These are phyloP conservation scores for Holothuria leucospilota DNA, from an alignment of 53 echinoderm and acorn worm genomes.

Conservation along the genomic window DNA sequence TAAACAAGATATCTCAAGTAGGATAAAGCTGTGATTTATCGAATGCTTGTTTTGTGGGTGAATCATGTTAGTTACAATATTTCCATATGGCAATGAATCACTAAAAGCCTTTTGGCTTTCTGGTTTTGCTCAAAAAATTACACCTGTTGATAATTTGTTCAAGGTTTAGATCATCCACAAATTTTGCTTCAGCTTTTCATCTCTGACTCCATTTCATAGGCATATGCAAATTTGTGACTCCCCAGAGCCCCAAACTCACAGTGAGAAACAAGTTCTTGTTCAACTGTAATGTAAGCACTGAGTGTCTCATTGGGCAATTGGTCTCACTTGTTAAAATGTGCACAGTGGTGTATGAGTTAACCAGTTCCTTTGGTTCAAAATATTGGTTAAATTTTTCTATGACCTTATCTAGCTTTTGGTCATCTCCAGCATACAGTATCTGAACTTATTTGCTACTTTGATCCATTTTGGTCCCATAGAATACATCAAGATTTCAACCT, in stretches of 20 bases:
- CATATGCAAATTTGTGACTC: constrained; percentile 28
- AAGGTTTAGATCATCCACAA: constrained; percentile 30
- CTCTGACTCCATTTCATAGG: constrained; percentile 29
- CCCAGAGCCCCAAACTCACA: constrained; percentile 38
- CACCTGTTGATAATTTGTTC: constrained; percentile 33
- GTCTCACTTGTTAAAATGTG: constrained; percentile 15
- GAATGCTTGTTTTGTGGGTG: no score
- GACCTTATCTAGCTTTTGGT: constrained; percentile 25
- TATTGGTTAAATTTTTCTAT: constrained; percentile 42
- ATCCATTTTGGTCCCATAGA: constrained; percentile 37
- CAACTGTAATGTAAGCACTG: constrained; percentile 1
- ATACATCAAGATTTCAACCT: constrained; percentile 19
- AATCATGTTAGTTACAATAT: no score
- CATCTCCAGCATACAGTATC: background rate
- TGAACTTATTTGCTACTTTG: constrained; percentile 9
- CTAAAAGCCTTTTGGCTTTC: no score
- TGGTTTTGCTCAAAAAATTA: constrained; percentile 25
- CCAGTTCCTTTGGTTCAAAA: constrained; percentile 47
- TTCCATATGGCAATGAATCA: no score
- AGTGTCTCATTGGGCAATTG: background rate
- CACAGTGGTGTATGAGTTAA: constrained; percentile 25
- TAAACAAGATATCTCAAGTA: no score
- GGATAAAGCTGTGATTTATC: no score
- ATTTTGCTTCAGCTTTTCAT: constrained; percentile 31
- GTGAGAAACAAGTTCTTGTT: constrained; percentile 1